A percentile compares a stretch with the other conserved stretches of the same genome.
phyloP scores from a whole-genome alignment of 1,140 invertebrate species.

The Coelopa frigida region DNA sequence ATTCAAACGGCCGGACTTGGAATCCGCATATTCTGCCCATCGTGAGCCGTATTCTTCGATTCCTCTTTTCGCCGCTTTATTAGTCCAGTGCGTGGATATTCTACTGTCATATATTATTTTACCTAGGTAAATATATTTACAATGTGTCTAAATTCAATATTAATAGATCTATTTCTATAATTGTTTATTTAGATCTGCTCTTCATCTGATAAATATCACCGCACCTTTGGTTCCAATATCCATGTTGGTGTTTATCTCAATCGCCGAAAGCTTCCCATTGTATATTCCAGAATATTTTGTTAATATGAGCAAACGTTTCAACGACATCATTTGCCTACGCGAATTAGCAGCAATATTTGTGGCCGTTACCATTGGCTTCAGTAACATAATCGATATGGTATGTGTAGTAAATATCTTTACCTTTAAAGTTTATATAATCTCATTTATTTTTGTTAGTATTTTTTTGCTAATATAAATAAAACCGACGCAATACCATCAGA shows the following conservation, averaged over 20 bases:
- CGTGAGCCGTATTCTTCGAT: conserved; percentile 61
- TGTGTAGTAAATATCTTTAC: conserved; percentile 21
- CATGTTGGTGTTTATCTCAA: conserved; percentile 47
- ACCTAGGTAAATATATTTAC: conserved; percentile 45
- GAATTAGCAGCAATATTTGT: conserved; percentile 52
- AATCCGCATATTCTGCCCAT: conserved; percentile 57
- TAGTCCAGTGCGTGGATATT: conserved; percentile 54
- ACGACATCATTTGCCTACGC: conserved; percentile 49
- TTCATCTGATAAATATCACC: conserved; percentile 45
- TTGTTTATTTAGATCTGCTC: conserved; percentile 22
- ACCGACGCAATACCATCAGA: no score
- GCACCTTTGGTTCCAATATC: conserved; percentile 46
- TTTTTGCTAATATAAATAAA: no score
- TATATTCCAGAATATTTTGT: conserved; percentile 45
- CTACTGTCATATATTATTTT: conserved; percentile 51
- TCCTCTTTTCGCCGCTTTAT: conserved; percentile 55
- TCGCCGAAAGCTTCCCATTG: conserved; percentile 49
- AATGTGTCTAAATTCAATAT: neutral
- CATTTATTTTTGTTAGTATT: conserved; percentile 23
- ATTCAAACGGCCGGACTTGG: conserved; percentile 58
- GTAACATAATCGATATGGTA: conserved; percentile 55
- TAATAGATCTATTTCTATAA: conserved; percentile 8
- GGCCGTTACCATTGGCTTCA: conserved; percentile 48
- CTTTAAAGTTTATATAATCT: conserved; percentile 12
- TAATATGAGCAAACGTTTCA: conserved; percentile 49